Percentiles rank a stretch among this genome's conserved stretches.
Conservation (phyloP, 1,140 invertebrate genomes). For the Helicoverpa armigera region DNA sequence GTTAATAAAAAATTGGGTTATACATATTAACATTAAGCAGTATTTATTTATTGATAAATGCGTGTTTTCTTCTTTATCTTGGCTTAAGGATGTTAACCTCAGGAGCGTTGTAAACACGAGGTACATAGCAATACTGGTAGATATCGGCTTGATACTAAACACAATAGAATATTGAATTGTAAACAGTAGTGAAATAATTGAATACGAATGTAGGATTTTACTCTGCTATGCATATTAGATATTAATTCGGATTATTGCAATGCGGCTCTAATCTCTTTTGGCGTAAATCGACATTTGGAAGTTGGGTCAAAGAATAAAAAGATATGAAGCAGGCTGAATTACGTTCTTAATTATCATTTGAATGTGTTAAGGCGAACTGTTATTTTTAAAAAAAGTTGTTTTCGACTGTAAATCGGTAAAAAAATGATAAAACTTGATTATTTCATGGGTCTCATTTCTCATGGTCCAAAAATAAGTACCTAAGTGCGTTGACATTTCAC, state of each 20-base stretch:
- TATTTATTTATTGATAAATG: slow-evolving; percentile 33
- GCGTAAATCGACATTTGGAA: no score
- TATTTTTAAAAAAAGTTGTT: no score
- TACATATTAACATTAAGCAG: background rate
- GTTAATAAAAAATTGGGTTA: slow-evolving; percentile 17
- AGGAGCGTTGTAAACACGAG: slow-evolving; percentile 16
- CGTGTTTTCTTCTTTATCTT: slow-evolving; percentile 22
- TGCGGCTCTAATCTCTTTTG: no score
- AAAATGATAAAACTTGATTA: no score
- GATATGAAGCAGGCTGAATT: no score
- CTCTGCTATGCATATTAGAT: background rate
- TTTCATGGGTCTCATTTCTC: no score
- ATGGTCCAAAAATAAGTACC: no score
- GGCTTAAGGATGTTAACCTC: slow-evolving; percentile 21
- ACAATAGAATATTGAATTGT: slow-evolving; percentile 37
- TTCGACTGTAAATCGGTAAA: no score
- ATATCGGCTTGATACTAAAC: slow-evolving; percentile 12
- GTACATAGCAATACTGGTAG: slow-evolving; percentile 18
- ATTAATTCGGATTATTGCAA: background rate
- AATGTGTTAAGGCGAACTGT: no score
- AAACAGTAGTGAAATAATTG: background rate
- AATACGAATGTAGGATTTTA: background rate
- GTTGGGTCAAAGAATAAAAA: no score
- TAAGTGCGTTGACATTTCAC: background rate
- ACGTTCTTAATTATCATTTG: no score